Percentiles rank a stretch among this genome's conserved stretches.
These are phyloP conservation scores for Hirtodrosophila histrioides DNA, from an alignment of 2,888 invertebrate genomes.

Conservation along the genomic window DNA sequence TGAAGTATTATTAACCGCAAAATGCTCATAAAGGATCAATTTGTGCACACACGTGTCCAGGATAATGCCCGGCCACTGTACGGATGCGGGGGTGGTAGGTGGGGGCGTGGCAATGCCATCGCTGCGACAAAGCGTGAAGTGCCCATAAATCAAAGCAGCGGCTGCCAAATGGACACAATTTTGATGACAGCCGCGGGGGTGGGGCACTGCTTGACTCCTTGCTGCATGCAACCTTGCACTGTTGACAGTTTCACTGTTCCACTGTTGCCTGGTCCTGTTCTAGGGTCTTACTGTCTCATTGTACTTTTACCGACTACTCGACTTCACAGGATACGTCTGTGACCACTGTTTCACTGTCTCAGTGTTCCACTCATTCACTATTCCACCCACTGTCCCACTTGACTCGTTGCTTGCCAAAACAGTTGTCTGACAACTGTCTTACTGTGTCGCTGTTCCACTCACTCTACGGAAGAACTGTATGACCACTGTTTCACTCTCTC, in stretches of 20 bases:
- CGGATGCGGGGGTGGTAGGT: background rate
- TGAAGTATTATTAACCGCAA: conserved; percentile 78
- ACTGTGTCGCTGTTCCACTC: too few species aligned
- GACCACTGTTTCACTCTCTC: background rate
- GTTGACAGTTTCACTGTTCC: too few species aligned
- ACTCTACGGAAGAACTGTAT: background rate
- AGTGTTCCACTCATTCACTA: too few species aligned
- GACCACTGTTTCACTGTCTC: too few species aligned
- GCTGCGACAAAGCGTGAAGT: conserved; percentile 64
- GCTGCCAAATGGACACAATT: conserved; percentile 56
- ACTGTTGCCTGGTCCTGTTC: background rate
- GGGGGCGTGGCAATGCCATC: conserved; percentile 33
- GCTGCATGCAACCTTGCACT: background rate
- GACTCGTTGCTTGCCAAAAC: too few species aligned
- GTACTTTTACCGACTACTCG: too few species aligned
- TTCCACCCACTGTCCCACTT: too few species aligned
- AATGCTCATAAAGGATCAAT: conserved; percentile 80
- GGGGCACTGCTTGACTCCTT: conserved; percentile 8
- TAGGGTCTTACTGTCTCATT: background rate
- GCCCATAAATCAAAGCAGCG: conserved; percentile 70
- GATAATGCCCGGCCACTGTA: conserved; percentile 53
- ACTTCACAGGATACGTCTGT: too few species aligned
- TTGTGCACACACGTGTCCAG: conserved; percentile 78
- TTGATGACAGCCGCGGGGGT: conserved; percentile 20
- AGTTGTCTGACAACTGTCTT: too few species aligned